Evolutionary conservation across 2,888 invertebrate species (phyloP), one percentile per base, ranked within the genome.

Genomic region (Ichneumoninae sp.): DNA sequence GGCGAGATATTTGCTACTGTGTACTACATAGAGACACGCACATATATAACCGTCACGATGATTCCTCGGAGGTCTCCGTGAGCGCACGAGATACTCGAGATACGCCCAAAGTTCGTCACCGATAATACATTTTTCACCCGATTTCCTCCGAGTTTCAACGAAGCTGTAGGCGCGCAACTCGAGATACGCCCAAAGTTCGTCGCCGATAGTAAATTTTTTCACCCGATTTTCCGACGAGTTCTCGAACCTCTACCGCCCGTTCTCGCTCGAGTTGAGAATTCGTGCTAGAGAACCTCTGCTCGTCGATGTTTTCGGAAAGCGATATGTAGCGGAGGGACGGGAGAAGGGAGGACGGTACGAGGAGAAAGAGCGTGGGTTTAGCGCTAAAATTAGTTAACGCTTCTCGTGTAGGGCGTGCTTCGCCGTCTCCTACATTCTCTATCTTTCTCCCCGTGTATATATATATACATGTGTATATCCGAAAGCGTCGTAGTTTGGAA

Each of bases 381-480:
- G 81, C 68, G 84, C 84, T 84, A 84, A 84, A 84, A 84, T 81
- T 84, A 84, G 84, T 84, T 75, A 81, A 84, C 69, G 81, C 74
- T 74, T 84, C 30, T 71, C 66, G 73, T 66, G 81, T 76, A 84
- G 83, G 83, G 83, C 81, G 73, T 76, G 76, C 65, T 79, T 63
- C 68, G 57, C 26, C 36, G 74, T 66, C 69, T 76, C 60, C 22
- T 60, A 74, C 75, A 30, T 16, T 16, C 63, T 30, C 30, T 5
- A 30, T 33, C 26, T 26, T 22, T 26, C 57, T 26, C 26, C 13
- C 54, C 10, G 19, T 19, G 50, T 26, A 30, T n/a, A n/a, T 52
- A n/a, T 52, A 8, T 52, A 44, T 30, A 63, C 16, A 30, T 10
- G 13, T 3, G 4, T 60, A 6, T 33, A 16, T 30, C 63, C 63